Conservation (phyloP, 1,140 invertebrate genomes). For the Drosophila equinoxialis region DNA sequence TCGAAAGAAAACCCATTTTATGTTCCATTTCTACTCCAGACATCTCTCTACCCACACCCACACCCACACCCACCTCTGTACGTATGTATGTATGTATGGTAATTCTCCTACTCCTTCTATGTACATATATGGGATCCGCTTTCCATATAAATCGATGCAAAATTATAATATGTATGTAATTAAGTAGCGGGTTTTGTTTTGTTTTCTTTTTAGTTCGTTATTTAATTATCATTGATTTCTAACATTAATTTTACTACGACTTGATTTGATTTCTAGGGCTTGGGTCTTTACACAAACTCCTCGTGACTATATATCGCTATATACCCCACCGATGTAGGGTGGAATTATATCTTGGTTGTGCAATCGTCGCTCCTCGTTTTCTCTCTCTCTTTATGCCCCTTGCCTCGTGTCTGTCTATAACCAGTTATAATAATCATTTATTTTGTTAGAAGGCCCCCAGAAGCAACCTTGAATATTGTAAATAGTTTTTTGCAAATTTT, state of each 20-base stretch:
- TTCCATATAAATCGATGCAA: constrained; percentile 11
- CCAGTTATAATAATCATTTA: constrained; percentile 3
- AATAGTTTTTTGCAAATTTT: constrained; percentile 51
- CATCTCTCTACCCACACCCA: constrained; percentile 17
- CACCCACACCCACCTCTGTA: constrained; percentile 9
- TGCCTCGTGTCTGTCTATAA: background rate
- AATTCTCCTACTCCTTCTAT: background rate
- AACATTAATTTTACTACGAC: too few relatives aligned
- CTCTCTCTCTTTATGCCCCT: background rate
- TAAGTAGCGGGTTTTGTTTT: constrained; percentile 15
- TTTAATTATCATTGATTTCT: background rate
- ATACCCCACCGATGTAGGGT: background rate
- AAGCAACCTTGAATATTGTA: constrained; percentile 49
- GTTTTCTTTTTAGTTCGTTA: background rate
- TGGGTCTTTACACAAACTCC: background rate
- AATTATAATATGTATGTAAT: constrained; percentile 28
- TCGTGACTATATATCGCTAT: background rate
- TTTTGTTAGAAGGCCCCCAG: constrained; percentile 8
- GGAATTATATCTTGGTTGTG: background rate
- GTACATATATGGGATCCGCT: constrained; percentile 6
- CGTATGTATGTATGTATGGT: background rate
- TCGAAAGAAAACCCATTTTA: constrained; percentile 1
- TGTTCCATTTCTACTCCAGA: constrained; percentile 56
- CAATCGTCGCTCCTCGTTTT: background rate
- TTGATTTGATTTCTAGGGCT: background rate